phyloP scores from a whole-genome alignment of 35 echinoderm and acorn worm genomes.

The Apostichopus japonicus region DNA sequence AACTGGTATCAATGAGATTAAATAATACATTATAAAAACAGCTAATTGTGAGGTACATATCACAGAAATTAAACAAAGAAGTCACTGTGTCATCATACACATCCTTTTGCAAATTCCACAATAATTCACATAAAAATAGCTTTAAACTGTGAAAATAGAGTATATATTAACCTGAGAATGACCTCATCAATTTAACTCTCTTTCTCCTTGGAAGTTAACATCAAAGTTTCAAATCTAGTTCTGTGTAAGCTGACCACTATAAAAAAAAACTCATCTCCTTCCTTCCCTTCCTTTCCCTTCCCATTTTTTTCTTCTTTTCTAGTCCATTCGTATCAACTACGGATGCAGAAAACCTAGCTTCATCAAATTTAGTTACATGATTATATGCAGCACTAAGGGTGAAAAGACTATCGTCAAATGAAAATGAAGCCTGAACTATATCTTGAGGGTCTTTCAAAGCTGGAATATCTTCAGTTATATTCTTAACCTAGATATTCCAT shows the following conservation, averaged over 20 bases:
- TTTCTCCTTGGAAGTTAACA: too few species aligned
- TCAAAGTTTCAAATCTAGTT: constrained; percentile 10
- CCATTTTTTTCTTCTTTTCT: background rate
- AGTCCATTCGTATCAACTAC: background rate
- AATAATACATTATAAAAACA: too few species aligned
- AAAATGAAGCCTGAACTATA: constrained; percentile 24
- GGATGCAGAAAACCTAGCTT: background rate
- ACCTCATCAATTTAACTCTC: too few species aligned
- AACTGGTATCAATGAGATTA: too few species aligned
- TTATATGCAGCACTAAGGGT: background rate
- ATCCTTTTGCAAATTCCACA: too few species aligned
- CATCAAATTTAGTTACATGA: background rate
- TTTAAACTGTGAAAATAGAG: too few species aligned
- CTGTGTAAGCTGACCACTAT: constrained; percentile 1
- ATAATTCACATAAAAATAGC: too few species aligned
- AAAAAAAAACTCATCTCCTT: background rate
- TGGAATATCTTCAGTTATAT: constrained; percentile 24
- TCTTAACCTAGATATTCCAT: constrained; percentile 48
- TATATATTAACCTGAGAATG: too few species aligned
- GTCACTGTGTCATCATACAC: too few species aligned
- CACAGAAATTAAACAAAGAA: too few species aligned
- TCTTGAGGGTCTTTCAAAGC: constrained; percentile 15
- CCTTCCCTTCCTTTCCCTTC: background rate
- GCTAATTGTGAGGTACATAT: too few species aligned
- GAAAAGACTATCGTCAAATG: constrained; percentile 9